These are phyloP conservation scores for Vidua chalybeata DNA, from an alignment of 2,113 vertebrate genomes.

Conservation along the genomic window DNA sequence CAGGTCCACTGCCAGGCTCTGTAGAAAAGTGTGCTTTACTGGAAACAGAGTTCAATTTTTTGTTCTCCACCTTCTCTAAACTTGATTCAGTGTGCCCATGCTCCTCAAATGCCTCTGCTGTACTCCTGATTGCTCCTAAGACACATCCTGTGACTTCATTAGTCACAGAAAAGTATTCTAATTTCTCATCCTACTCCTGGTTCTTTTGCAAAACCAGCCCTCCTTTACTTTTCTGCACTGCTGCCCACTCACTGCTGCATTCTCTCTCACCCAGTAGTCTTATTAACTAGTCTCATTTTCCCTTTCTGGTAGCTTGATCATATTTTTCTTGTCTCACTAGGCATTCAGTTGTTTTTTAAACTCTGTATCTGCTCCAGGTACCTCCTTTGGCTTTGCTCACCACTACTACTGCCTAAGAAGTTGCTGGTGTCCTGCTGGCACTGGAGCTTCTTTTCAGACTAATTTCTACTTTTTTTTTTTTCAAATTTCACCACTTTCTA, in stretches of 20 bases:
- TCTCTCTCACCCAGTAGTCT: neutral
- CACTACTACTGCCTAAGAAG: neutral
- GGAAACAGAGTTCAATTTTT: neutral
- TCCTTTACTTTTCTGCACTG: neutral
- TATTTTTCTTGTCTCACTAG: neutral
- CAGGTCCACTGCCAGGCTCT: rapidly evolving
- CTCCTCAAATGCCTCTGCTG: neutral
- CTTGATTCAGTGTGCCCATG: neutral
- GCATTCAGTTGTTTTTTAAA: neutral
- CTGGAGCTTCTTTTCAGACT: neutral
- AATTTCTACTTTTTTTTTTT: neutral
- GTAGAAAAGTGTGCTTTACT: neutral
- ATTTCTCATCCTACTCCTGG: neutral
- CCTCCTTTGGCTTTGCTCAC: neutral
- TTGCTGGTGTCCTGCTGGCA: neutral
- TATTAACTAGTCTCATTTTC: neutral
- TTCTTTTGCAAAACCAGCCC: neutral
- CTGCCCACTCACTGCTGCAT: neutral
- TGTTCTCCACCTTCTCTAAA: neutral
- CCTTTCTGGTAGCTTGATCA: neutral
- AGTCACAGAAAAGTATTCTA: neutral
- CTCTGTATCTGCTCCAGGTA: neutral
- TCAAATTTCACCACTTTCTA: neutral
- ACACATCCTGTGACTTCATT: neutral
- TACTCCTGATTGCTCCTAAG: neutral